Base-by-base conservation (phyloP, 2,797 vertebrate species). In the Microcaecilia unicolor region DNA sequence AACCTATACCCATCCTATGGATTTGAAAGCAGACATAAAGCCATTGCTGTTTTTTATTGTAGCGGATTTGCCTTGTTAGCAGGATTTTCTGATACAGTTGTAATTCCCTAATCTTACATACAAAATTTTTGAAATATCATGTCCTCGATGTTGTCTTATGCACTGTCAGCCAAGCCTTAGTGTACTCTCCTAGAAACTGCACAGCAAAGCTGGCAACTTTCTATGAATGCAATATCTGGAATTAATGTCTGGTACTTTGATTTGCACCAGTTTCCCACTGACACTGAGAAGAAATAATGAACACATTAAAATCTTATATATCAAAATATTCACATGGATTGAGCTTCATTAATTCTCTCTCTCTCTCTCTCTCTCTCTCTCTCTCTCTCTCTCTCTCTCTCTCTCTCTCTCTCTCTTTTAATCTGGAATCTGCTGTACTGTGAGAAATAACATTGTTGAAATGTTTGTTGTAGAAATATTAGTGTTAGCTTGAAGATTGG, bases 381-480 rank as follows among this genome's bases (percentile, higher is more conserved):
- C 37, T 63, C 66, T 13, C 63, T 48, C 10, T 28, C 37, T 63
- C 66, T 13, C 63, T 48, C 10, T 28, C 37, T 63, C 66, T 13
- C 63, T 48, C 10, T 28, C 37, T 63, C 66, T 13, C 63, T 47
- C 34, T 20, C n/a, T n/a, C n/a, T n/a, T n/a, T n/a, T n/a, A n/a
- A 47, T 66, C 70, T 71, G 70, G 50, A 71, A 56, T 52, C 65
- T 25, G 10, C 41, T 65, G 72, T 61, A 34, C n/a, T n/a, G n/a
- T 22, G 41, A 28, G 58, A 59, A 60, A 51, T 67, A 59, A 44
- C 17, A 50, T 15, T 44, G 53, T 71, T 22, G 40, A 37, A 2
- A 21, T 20, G 9, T 23, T 42, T 58, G 13, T 31, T 54, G 15
- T n/a, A n/a, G n/a, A n/a, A n/a, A n/a, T n/a, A n/a, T n/a, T n/a